Base-by-base conservation (phyloP, 1,140 invertebrate genomes). In the Ditylenchus dipsaci region DNA sequence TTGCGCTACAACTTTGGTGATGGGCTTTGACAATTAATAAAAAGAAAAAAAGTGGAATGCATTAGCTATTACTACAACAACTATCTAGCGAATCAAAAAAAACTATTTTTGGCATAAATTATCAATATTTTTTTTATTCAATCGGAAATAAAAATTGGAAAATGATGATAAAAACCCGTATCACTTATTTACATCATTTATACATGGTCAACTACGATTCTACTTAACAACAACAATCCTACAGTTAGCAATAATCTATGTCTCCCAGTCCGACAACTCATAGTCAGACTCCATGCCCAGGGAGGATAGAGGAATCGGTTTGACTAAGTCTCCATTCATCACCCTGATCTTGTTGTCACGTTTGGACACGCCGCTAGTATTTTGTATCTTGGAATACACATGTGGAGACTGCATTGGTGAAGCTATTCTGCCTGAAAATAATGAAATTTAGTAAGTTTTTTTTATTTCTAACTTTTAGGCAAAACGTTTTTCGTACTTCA, bases 221-320 rank as follows among this genome's bases (percentile, higher is more conserved):
- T n/a, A n/a, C n/a, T n/a, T n/a, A 11, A 38, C 3, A 38, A 38
- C 11, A 38, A 38, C 33, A 38, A 38, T 38, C 11, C 11, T 38
- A 38, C 33, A 38, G 11, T 11, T 38, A 38, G 11, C 56, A 38
- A 38, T 38, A 38, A 38, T 5, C 33, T 38, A 38, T 38, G 33
- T 5, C 3, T 76, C 76, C 11, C 56, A 75, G 38, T 77, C 75
- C 53, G 29, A 47, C 27, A 38, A 33, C 53, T 76, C 75, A 30
- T 63, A 76, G 57, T 77, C 75, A 43, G 49, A 61, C 63, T 77
- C 75, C 63, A 78, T 76, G n/a, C 77, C 75, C 15, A 77, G 62
- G 33, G 29, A 45, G 11, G 78, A 63, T 19, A 77, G 42, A 11
- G 75, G 75, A 23, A 80, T 70, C 45, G 77, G 57, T 56, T 70